A percentile compares a stretch with the other conserved stretches of the same genome.
Conservation (phyloP, 1,140 invertebrate genomes). For the Venustaconcha ellipsiformis region DNA sequence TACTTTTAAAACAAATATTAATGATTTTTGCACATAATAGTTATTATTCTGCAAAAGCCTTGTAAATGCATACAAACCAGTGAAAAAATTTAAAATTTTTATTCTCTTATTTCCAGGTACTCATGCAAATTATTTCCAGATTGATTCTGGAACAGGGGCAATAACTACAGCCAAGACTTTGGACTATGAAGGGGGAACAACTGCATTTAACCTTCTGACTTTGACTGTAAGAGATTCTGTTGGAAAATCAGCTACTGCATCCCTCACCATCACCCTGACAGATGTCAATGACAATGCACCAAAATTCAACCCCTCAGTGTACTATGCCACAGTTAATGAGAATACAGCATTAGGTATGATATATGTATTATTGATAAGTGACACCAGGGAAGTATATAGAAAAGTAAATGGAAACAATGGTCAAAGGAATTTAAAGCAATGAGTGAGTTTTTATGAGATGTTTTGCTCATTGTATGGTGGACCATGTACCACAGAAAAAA, state of each 20-base stretch:
- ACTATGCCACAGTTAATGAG: conserved; percentile 25
- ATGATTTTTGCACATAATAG: neutral
- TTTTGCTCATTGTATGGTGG: neutral
- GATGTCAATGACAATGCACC: conserved; percentile 27
- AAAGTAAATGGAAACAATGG: neutral
- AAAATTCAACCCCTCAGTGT: conserved; percentile 17
- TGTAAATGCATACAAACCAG: neutral
- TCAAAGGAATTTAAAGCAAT: neutral
- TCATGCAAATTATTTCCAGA: neutral
- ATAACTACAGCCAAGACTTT: neutral
- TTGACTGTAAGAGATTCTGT: conserved; percentile 15
- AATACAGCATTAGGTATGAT: conserved; percentile 29
- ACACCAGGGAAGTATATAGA: neutral
- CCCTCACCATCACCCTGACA: conserved; percentile 1
- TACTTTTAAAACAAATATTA: neutral
- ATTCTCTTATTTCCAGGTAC: too few relatives aligned
- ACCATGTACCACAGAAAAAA: neutral
- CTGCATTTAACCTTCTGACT: neutral
- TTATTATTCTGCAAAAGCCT: neutral
- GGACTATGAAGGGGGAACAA: conserved; percentile 1
- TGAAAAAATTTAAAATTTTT: too few relatives aligned
- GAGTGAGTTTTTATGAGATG: neutral
- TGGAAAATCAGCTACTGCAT: conserved; percentile 1
- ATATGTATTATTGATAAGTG: neutral
- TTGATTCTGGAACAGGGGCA: conserved; percentile 14